A percentile compares a stretch with the other conserved stretches of the same genome.
These are phyloP conservation scores for Subacronicta megacephala DNA, from an alignment of 2,888 invertebrate genomes.

Conservation along the genomic window DNA sequence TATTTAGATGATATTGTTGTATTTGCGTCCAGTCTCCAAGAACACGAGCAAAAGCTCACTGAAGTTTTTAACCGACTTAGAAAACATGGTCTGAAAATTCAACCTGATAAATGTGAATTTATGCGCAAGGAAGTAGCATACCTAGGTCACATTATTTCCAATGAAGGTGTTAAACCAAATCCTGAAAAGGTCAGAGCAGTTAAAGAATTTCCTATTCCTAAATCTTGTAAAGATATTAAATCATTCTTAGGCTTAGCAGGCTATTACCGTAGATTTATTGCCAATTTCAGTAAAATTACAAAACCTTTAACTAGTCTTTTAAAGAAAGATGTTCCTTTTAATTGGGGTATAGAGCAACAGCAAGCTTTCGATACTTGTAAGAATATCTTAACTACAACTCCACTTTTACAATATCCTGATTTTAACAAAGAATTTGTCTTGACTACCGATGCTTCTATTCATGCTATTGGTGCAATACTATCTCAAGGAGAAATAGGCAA, in stretches of 20 bases:
- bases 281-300: slow-evolving; percentile 24
- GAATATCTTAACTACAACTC: slow-evolving; percentile 7
- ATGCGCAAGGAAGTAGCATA: slow-evolving; percentile 65
- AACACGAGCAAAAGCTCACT: slow-evolving; percentile 59
- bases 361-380: slow-evolving; percentile 22
- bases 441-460: slow-evolving; percentile 18
- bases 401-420: slow-evolving; percentile 20
- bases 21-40: slow-evolving; percentile 55
- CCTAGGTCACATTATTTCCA: slow-evolving; percentile 68
- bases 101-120: slow-evolving; percentile 68
- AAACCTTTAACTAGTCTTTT: slow-evolving; percentile 17
- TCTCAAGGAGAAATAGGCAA: slow-evolving; percentile 23
- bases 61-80: slow-evolving; percentile 58
- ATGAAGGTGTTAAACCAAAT: slow-evolving; percentile 67
- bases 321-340: slow-evolving; percentile 22
- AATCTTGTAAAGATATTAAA: slow-evolving; percentile 30
- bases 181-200: slow-evolving; percentile 21
- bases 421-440: slow-evolving; percentile 22
- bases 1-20: slow-evolving; percentile 24
- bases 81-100: slow-evolving; percentile 55
- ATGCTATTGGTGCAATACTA: slow-evolving; percentile 18
- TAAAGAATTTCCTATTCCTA: slow-evolving; percentile 18
- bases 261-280: slow-evolving; percentile 19
- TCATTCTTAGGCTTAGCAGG: slow-evolving; percentile 20
- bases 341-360: slow-evolving; percentile 16